A percentile compares a stretch with the other conserved stretches of the same genome.
Conservation (phyloP, 2,888 invertebrate genomes). For the Phyllotreta striolata region DNA sequence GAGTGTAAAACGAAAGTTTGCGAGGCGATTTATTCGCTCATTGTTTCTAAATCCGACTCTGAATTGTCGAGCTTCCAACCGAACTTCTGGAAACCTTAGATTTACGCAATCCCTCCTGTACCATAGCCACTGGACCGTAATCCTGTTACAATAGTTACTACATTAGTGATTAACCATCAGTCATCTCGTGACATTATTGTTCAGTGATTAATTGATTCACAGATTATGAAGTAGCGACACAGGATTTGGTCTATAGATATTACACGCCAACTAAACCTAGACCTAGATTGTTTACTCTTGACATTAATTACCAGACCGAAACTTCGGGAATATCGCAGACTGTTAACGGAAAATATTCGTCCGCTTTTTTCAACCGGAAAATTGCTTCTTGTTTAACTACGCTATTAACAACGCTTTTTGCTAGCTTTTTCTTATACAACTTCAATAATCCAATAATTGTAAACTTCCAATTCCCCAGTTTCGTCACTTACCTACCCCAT, state of each 20-base stretch:
- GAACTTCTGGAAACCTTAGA: slow-evolving; percentile 33
- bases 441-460: too few species aligned
- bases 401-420: too few species aligned
- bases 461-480: too few species aligned
- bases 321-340: slow-evolving; percentile 14
- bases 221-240: slow-evolving; percentile 42
- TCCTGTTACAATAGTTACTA: slow-evolving; percentile 49
- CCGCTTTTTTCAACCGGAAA: too few species aligned
- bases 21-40: too few species aligned
- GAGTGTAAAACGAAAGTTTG: too few species aligned
- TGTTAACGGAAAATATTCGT: too few species aligned
- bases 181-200: slow-evolving; percentile 53
- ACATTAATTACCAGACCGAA: slow-evolving; percentile 42
- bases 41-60: slow-evolving; percentile 5
- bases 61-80: slow-evolving; percentile 3
- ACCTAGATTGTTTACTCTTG: slow-evolving; percentile 42
- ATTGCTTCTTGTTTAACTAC: too few species aligned
- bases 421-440: too few species aligned
- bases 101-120: slow-evolving; percentile 45
- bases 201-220: slow-evolving; percentile 52
- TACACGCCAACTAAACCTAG: slow-evolving; percentile 44
- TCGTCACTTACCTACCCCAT: too few species aligned
- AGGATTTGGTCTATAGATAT: slow-evolving; percentile 43
- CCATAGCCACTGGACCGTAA: slow-evolving; percentile 47
- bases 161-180: slow-evolving; percentile 52